Base-by-base conservation (phyloP, 2,113 vertebrate species). In the Dromaius novaehollandiae region DNA sequence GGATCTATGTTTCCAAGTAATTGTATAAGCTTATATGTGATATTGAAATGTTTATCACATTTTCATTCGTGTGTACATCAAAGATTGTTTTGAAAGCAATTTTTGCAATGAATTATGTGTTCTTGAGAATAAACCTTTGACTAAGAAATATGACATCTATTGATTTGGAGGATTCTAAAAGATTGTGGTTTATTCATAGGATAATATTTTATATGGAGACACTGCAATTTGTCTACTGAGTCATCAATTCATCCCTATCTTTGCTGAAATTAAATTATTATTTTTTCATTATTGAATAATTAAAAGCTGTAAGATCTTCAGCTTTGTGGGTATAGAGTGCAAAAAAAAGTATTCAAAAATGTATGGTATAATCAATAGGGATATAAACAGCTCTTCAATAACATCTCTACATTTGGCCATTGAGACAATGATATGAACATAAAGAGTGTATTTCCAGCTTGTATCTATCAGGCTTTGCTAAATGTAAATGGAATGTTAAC, bases 271-370 rank as follows among this genome's bases (percentile, higher is more conserved):
- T 1, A 73, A 65, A 53, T 63, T 70, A 63, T 61, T 92, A 93
- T 89, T 83, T 18, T 86, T 93, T 77, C 12, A 94, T 83, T 86
- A 84, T 19, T 74, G 64, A 86, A 93, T 66, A 88, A n/a, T 13
- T 58, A 58, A 58, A 32, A 58, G 56, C 13, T 90, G 79, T 46
- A 74, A 70, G 24, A 60, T 60, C 48, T 91, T 34, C 15, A 81
- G 3, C 6, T 91, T 90, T 64, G 1, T 40, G 89, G 22, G 19
- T 36, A 74, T 20, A 20, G 20, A 73, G 4, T 77, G 8, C 13
- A 75, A 76, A 89, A 60, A 7, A 70, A 56, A 69, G 38, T 38
- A 36, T 75, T 86, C 63, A 21, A 46, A 92, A 77, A 91, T 18
- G 6, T 61, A 44, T 80, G 22, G 14, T 80, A 80, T 80, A 89